Conservation (phyloP, 2,113 vertebrate species). For the Cyprinodon tularosa region DNA sequence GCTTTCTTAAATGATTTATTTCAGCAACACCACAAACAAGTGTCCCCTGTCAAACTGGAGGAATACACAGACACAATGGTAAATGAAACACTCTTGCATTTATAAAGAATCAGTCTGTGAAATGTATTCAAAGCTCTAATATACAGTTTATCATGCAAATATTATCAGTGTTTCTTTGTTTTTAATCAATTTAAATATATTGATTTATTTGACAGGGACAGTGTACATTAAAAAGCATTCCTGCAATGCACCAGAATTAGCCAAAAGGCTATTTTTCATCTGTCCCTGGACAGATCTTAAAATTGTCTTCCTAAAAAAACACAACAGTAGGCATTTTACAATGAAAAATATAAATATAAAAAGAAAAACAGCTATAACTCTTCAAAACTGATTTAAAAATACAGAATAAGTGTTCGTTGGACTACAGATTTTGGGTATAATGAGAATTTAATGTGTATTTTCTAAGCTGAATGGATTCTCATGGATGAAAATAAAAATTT, state of each 20-base stretch:
- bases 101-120: not conserved
- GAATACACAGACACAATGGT: conserved; percentile 94
- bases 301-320: too few species aligned
- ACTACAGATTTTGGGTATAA: too few species aligned
- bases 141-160: not conserved
- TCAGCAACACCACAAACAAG: conserved; percentile 80
- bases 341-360: too few species aligned
- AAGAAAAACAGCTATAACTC: too few species aligned
- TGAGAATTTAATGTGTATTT: not conserved
- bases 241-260: too few species aligned
- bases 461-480: not conserved
- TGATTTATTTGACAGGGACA: too few species aligned
- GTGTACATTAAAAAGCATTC: too few species aligned
- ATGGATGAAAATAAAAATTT: not conserved
- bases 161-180: not conserved
- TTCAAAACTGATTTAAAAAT: too few species aligned
- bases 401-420: too few species aligned
- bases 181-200: not conserved
- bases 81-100: conserved; percentile 18
- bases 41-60: conserved; percentile 86
- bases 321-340: too few species aligned
- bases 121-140: not conserved
- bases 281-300: too few species aligned
- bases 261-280: too few species aligned
- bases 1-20: conserved; percentile 92